Evolutionary conservation across 2,888 invertebrate species (phyloP).

Genomic region (Acronicta aceris): DNA sequence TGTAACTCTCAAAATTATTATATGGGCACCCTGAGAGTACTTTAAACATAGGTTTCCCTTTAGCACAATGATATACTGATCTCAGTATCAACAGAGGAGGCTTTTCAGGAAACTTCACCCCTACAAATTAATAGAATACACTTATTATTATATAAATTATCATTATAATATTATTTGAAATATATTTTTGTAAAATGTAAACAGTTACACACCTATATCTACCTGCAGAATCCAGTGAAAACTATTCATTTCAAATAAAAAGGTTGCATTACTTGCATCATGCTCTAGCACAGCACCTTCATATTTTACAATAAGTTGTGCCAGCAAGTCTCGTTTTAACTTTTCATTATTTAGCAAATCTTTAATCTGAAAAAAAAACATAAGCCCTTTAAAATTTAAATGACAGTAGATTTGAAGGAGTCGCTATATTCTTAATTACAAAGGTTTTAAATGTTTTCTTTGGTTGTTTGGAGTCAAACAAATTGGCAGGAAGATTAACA

Average conservation of each 20-base stretch:
- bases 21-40: slow-evolving; percentile 80
- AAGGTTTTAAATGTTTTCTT: too few relatives aligned
- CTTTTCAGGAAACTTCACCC: slow-evolving; percentile 87
- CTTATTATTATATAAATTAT: neutral
- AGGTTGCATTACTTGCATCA: slow-evolving; percentile 85
- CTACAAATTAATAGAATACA: slow-evolving; percentile 63
- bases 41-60: slow-evolving; percentile 83
- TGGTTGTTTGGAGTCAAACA: too few relatives aligned
- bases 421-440: too few relatives aligned
- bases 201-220: slow-evolving; percentile 78
- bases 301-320: slow-evolving; percentile 84
- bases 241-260: slow-evolving; percentile 90
- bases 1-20: slow-evolving; percentile 82
- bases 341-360: slow-evolving; percentile 82
- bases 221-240: slow-evolving; percentile 91
- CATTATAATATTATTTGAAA: neutral
- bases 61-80: slow-evolving; percentile 88
- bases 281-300: slow-evolving; percentile 86
- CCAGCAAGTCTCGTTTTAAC: slow-evolving; percentile 80
- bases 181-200: neutral
- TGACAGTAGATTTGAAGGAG: neutral
- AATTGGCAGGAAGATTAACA: too few relatives aligned
- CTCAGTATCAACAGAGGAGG: slow-evolving; percentile 86
- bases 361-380: slow-evolving; percentile 73
- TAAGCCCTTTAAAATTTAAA: neutral